Base-by-base conservation (phyloP, 2,113 vertebrate genomes). In the Cheilinus undulatus region DNA sequence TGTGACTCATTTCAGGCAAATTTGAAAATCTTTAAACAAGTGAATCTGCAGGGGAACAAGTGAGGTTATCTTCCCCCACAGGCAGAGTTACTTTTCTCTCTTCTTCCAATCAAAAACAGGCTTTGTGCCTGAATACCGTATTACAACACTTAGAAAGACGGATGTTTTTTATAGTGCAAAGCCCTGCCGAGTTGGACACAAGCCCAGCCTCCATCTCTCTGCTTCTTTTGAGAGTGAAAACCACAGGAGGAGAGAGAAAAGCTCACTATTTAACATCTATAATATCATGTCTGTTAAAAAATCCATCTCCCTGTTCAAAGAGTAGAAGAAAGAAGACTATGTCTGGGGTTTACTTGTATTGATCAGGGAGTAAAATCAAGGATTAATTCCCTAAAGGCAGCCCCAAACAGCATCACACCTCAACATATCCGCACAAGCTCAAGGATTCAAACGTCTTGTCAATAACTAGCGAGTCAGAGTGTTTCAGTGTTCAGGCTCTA, bases 81-180 rank as follows among this genome's bases (percentile, higher is more conserved):
- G 58, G 53, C 27, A 3, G 23, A 51, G 27, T 32, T 38, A 42
- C 30, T 73, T 22, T 54, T 22, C 28, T 51, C 17, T 57, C 34
- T 20, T 46, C 30, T 26, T 50, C 51, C 50, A 74, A 20, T 78
- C 48, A 48, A 48, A 69, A 50, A 9, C 12, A 2, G 45, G 3
- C 59, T 61, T 62, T 32, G 23, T 62, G 7, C 58, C 22, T 63
- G 72, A 76, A 65, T 38, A 58, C 14, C 2, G 69, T 68, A 66
- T 62, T 73, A 69, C 23, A 75, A 19, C 42, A 57, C 49, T 38
- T 30, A 49, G 20, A 32, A 42, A 73, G 32, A 50, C 36, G 28
- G 23, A 74, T 66, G 46, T 52, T 73, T 51, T 38, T 24, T 17
- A 22, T 43, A 22, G 12, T 26, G 57, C 34, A 72, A 48, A 56